Evolutionary conservation across 2,888 invertebrate genomes (phyloP).

Genomic region (Eupeodes luniger): DNA sequence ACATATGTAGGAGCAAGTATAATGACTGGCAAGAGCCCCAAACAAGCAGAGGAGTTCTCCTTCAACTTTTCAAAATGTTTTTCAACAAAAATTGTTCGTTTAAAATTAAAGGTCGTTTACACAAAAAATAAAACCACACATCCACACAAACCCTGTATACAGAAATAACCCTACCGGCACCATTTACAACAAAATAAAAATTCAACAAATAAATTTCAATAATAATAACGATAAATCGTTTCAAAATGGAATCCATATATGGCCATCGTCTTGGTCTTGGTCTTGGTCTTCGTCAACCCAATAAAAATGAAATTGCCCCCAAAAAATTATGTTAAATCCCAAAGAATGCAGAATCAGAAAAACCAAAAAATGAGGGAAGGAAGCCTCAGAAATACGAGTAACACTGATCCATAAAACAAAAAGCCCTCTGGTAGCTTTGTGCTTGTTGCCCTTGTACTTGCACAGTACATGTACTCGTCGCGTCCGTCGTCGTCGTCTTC

Average conservation of each 20-base stretch:
- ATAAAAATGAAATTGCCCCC: background rate
- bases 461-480: background rate
- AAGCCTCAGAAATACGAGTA: conserved; percentile 22
- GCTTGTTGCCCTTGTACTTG: conserved; percentile 34
- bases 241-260: background rate
- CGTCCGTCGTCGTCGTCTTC: no score
- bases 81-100: background rate
- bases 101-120: conserved; percentile 47
- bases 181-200: conserved; percentile 10
- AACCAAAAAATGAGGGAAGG: conserved; percentile 10
- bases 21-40: background rate
- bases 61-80: conserved; percentile 56
- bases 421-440: conserved; percentile 1
- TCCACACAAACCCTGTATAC: background rate
- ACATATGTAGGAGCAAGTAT: no score
- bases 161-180: background rate
- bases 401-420: background rate
- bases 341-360: background rate
- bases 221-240: conserved; percentile 12
- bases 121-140: background rate
- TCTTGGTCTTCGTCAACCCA: background rate
- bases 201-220: conserved; percentile 35
- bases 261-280: background rate
- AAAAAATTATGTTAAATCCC: background rate
- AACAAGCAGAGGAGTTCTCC: conserved; percentile 40